Conservation (phyloP, 2,888 invertebrate species). For the Sarcophaga rosellei region DNA sequence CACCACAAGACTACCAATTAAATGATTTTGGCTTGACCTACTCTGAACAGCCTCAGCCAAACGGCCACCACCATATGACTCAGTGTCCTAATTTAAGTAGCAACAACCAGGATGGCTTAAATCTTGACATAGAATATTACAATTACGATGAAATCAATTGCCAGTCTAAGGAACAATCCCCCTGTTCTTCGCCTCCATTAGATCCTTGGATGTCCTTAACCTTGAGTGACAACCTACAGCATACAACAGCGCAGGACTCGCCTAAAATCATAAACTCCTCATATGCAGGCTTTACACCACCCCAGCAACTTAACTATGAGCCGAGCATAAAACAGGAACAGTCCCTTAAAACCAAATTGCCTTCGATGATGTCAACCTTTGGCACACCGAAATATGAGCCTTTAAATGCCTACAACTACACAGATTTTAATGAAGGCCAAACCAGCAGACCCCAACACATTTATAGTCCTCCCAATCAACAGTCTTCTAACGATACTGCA, state of each 20-base stretch:
- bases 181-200: conserved; percentile 80
- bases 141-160: conserved; percentile 82
- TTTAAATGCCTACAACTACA: conserved; percentile 56
- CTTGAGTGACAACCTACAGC: conserved; percentile 70
- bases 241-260: conserved; percentile 68
- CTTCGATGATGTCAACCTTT: conserved; percentile 80
- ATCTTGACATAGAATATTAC: conserved; percentile 80
- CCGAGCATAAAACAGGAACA: conserved; percentile 54
- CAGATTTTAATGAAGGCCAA: conserved; percentile 56
- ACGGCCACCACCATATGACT: background rate
- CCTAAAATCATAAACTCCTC: conserved; percentile 74
- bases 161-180: conserved; percentile 81
- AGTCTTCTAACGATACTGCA: conserved; percentile 13
- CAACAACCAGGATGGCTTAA: conserved; percentile 64
- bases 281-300: conserved; percentile 61
- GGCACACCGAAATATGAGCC: conserved; percentile 77
- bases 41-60: conserved; percentile 27
- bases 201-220: conserved; percentile 81
- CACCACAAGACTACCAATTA: background rate
- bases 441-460: conserved; percentile 49
- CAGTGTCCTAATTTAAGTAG: conserved; percentile 2
- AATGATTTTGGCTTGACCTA: conserved; percentile 35
- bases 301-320: conserved; percentile 55
- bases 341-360: conserved; percentile 72
- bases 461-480: conserved; percentile 55